phyloP scores from a whole-genome alignment of 2,888 invertebrate species.

The Napeogenes inachia region DNA sequence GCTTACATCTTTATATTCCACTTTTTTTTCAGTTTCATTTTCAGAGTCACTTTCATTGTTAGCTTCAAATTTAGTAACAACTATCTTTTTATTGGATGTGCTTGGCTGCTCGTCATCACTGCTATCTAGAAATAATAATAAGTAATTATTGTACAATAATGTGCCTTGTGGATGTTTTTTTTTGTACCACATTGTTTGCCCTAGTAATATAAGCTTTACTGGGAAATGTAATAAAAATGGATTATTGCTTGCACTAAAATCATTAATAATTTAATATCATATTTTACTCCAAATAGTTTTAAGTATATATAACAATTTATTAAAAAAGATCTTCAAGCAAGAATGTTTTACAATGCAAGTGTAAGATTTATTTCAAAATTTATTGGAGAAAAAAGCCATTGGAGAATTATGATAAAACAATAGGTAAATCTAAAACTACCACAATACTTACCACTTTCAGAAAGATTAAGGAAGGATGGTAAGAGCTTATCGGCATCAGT shows the following conservation, averaged over 20 bases:
- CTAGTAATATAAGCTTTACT: too few species aligned
- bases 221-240: too few species aligned
- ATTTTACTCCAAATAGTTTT: too few species aligned
- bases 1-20: slow-evolving; percentile 65
- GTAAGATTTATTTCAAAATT: neutral
- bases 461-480: slow-evolving; percentile 65
- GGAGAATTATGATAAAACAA: neutral
- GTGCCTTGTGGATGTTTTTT: neutral
- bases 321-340: too few species aligned
- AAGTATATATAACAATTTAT: too few species aligned
- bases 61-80: slow-evolving; percentile 22
- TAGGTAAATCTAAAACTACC: slow-evolving; percentile 8
- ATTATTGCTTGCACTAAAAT: too few species aligned
- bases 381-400: too few species aligned
- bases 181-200: too few species aligned
- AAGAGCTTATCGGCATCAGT: slow-evolving; percentile 67
- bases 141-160: neutral
- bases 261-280: too few species aligned
- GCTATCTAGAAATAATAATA: slow-evolving; percentile 50
- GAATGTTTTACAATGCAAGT: too few species aligned
- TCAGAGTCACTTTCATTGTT: slow-evolving; percentile 37
- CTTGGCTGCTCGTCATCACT: slow-evolving; percentile 63
- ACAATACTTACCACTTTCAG: slow-evolving; percentile 66
- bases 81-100: slow-evolving; percentile 18
- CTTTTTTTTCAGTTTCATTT: slow-evolving; percentile 44